These are phyloP conservation scores for Chaetoderma sp. DNA, from an alignment of 2,888 invertebrate genomes.

Conservation along the genomic window DNA sequence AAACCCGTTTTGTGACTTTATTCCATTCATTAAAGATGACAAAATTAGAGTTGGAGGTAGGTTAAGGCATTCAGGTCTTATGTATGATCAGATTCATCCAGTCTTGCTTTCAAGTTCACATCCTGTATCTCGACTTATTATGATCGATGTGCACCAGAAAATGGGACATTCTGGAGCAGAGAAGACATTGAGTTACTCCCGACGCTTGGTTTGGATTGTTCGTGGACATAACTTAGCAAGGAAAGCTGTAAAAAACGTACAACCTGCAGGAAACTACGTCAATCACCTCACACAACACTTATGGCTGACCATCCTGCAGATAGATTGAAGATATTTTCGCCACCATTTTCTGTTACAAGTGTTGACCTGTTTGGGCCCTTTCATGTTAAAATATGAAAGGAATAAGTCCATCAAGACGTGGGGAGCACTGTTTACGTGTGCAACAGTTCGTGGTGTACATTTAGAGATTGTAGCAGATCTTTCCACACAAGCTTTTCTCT, in stretches of 20 bases:
- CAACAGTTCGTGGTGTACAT: conserved; percentile 14
- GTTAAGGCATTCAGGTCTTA: background rate
- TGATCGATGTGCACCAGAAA: conserved; percentile 2
- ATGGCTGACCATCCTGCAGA: conserved; percentile 13
- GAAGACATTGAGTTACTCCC: conserved; percentile 3
- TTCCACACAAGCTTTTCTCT: conserved; percentile 19
- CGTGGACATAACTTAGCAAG: conserved; percentile 7
- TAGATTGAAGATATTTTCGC: background rate
- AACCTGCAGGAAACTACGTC: conserved; percentile 6
- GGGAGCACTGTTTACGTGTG: conserved; percentile 21
- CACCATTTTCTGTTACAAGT: conserved; percentile 10
- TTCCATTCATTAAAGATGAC: background rate
- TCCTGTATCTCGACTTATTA: background rate
- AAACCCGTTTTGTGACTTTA: background rate
- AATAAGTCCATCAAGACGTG: conserved; percentile 16
- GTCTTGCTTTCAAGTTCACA: background rate
- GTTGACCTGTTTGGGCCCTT: conserved; percentile 22
- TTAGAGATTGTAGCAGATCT: conserved; percentile 23
- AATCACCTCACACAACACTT: background rate
- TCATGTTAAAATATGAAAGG: background rate
- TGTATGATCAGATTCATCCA: conserved; percentile 9
- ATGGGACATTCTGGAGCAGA: conserved; percentile 8
- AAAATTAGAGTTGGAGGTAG: conserved; percentile 1
- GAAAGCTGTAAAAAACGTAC: conserved; percentile 2
- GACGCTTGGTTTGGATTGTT: conserved; percentile 8